Base-by-base conservation (phyloP, 2,113 vertebrate genomes). In the Xenopus laevis region DNA sequence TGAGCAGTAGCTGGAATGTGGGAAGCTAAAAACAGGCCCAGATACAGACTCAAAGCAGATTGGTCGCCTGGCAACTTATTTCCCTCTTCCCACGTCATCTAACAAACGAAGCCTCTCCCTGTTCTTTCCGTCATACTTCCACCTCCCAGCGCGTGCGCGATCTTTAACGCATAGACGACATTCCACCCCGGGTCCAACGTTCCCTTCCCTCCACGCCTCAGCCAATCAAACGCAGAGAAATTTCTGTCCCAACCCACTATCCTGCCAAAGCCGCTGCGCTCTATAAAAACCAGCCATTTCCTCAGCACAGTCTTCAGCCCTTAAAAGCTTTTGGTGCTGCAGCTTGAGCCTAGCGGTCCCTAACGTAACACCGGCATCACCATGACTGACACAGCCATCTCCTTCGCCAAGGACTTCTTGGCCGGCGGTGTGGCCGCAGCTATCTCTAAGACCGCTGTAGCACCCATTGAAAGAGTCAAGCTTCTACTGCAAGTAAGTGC, bases 321-420 rank as follows among this genome's bases (percentile, higher is more conserved):
- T 21, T 69, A 80, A 79, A 74, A 79, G 80, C 63, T 47, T 55
- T 50, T 30, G 65, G 69, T 73, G 72, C 73, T 70, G 72, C 65
- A 52, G 13, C 15, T 10, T 2, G 16, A 65, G 40, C 47, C 57
- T 21, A 17, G 20, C 45, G n/a, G 23, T 17, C 8, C 7, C 13
- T 10, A 45, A n/a, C 15, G 10, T 10, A 59, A 33, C 23, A 59
- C 15, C 53, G 7, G 53, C 17, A 74, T 46, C 16, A 91, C 83
- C 79, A 95, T 96, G 93, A 87, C n/a, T 45, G 94, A 95, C 60
- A 82, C 82, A 60, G 91, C 90, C 10, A 21, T 95, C 72, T 94
- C 94, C 18, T 94, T 94, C 82, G 84, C 85, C 77, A 94, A 94
- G 87, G 93, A 94, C 80, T 94, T 94, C 85, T 73, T 94, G 84